These are phyloP conservation scores for Squalus acanthias DNA, from an alignment of 2,797 vertebrate species.

Conservation along the genomic window DNA sequence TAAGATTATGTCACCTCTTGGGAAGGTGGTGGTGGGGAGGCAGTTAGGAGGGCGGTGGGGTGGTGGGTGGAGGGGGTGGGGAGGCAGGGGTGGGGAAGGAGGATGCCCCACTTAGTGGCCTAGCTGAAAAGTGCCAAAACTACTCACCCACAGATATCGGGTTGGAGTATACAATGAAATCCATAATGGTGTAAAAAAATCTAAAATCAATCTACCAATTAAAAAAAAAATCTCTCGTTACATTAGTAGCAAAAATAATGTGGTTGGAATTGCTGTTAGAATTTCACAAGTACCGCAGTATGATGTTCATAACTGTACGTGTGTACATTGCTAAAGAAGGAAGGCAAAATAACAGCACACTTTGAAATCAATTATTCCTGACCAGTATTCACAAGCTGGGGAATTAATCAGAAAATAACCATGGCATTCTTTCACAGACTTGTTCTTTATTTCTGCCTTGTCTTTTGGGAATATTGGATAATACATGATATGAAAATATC, in stretches of 20 bases:
- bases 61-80: no score
- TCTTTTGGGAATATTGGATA: conserved; percentile 33
- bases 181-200: no score
- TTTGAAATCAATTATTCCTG: conserved; percentile 36
- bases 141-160: background rate
- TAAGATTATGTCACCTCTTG: background rate
- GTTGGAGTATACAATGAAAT: background rate
- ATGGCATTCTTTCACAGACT: background rate
- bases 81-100: no score
- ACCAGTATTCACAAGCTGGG: conserved; percentile 16
- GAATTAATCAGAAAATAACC: conserved; percentile 31
- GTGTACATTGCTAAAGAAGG: background rate
- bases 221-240: background rate
- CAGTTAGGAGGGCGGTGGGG: no score
- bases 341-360: background rate
- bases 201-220: background rate
- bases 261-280: background rate
- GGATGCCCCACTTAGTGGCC: no score
- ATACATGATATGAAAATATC: conserved; percentile 32
- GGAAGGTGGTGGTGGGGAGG: background rate
- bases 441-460: conserved; percentile 9
- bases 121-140: no score
- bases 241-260: background rate
- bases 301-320: background rate
- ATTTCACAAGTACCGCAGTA: background rate